Percentiles rank a stretch among this genome's conserved stretches.
phyloP scores from a whole-genome alignment of 2,888 invertebrate species.

The Ceramica pisi region DNA sequence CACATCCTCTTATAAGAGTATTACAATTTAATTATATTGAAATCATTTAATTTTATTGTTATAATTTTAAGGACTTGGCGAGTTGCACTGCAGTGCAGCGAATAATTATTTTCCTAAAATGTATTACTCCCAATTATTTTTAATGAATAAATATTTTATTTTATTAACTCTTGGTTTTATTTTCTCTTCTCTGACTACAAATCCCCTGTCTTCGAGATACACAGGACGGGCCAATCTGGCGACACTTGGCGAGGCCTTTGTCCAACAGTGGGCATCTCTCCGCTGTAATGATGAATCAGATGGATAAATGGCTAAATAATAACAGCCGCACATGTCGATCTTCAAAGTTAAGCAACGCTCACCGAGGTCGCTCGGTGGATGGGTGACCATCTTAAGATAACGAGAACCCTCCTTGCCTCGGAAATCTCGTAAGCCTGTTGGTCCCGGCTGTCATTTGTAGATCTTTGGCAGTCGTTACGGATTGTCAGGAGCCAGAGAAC shows the following conservation, averaged over 20 bases:
- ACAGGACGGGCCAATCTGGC: not conserved
- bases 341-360: too few relatives aligned
- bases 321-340: too few relatives aligned
- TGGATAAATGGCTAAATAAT: too few relatives aligned
- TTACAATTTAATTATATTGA: conserved; percentile 48
- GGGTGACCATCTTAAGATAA: too few relatives aligned
- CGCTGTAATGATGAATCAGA: too few relatives aligned
- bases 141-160: conserved; percentile 53
- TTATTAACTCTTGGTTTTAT: conserved; percentile 23
- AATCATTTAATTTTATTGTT: conserved; percentile 16
- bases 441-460: too few relatives aligned
- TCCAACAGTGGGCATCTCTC: not conserved
- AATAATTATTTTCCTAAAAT: conserved; percentile 54
- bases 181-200: not conserved
- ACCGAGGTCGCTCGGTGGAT: too few relatives aligned
- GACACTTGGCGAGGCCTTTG: not conserved
- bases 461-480: too few relatives aligned
- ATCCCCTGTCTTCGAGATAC: not conserved
- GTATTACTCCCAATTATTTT: conserved; percentile 54
- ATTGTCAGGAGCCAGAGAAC: too few relatives aligned
- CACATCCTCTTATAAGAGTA: conserved; percentile 44
- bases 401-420: too few relatives aligned
- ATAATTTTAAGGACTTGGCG: conserved; percentile 11
- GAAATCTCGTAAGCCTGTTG: too few relatives aligned
- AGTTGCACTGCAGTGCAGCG: conserved; percentile 18